Percentiles rank a stretch among this genome's conserved stretches.
These are phyloP conservation scores for Pterophyllum scalare DNA, from an alignment of 2,113 vertebrate species.

Conservation along the genomic window DNA sequence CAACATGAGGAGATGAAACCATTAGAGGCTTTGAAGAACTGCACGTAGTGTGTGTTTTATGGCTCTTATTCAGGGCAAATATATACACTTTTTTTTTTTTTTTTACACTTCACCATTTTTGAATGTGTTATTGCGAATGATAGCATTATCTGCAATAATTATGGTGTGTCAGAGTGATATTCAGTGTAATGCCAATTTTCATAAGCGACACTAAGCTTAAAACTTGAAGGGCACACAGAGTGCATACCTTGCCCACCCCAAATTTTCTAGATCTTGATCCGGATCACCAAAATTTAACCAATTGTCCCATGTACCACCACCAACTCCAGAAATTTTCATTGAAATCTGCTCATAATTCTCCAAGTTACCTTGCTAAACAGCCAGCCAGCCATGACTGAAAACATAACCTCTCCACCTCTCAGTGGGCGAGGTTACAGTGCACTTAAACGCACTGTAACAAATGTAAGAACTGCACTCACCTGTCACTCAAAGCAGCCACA, in stretches of 20 bases:
- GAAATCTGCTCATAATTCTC: no score
- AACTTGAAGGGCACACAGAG: not conserved
- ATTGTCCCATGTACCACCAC: no score
- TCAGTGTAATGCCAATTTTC: not conserved
- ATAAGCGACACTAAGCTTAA: not conserved
- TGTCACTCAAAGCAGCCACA: not conserved
- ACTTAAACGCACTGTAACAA: not conserved
- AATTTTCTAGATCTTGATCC: no score
- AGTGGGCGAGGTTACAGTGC: no score
- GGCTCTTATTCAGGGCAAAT: not conserved
- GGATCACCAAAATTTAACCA: no score
- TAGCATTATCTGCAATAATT: not conserved
- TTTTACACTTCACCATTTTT: not conserved
- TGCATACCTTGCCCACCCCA: no score
- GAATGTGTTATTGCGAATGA: not conserved
- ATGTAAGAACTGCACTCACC: not conserved
- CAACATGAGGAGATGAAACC: constrained; percentile 30
- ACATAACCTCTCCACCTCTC: no score
- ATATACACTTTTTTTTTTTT: not conserved
- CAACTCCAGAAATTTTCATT: no score
- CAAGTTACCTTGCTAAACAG: no score
- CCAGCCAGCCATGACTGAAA: no score
- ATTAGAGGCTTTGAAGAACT: constrained; percentile 17
- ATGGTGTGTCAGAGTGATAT: not conserved
- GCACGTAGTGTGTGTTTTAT: not conserved